Evolutionary conservation across 2,888 invertebrate species (phyloP), one percentile per base, ranked within the genome.

Genomic region (Leptinotarsa haldemani): DNA sequence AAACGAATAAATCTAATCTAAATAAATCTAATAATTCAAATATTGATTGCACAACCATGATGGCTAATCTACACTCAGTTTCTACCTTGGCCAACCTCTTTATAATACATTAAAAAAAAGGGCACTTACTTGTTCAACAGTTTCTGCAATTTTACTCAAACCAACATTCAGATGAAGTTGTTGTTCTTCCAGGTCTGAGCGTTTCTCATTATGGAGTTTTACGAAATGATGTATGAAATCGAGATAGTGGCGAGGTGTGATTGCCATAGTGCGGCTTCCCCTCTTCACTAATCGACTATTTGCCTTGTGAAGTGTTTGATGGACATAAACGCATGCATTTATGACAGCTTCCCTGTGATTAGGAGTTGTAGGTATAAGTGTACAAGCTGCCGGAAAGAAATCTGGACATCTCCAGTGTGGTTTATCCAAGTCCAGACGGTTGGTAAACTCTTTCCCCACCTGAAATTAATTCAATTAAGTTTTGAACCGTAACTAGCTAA

Each of bases 201-300:
- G 93, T 87, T 99, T 99, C 88, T 99, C 99, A 80, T 96, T 95
- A 88, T 98, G 97, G 77, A 99, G 88, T 85, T 98, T 98, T 61
- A 98, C 99, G 90, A 98, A 99, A 89, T 99, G 99, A 88, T 98
- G 96, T 85, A 99, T 99, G 86, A 99, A 99, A 89, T 99, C 99
- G 73, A 99, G 89, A 88, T 98, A 99, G 89, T 99, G 99, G 74
- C 95, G 90, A 4, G 99, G 99, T 13, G 99, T 99, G 77, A 99
- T 97, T 20, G 98, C 97, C 95, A 97, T 98, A 18, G 97, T 97
- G 75, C 98, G 92, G 78, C 96, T 95, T 30, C 98, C 98, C 65
- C 98, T 91, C 88, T 97, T 98, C 7, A 94, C 93, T 70, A 99
- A 90, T 69, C 97, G 90, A 0, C 94, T 92, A 87, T 99, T 99